These are phyloP conservation scores for Quiscalus mexicanus DNA, from an alignment of 2,113 vertebrate species.

Conservation along the genomic window DNA sequence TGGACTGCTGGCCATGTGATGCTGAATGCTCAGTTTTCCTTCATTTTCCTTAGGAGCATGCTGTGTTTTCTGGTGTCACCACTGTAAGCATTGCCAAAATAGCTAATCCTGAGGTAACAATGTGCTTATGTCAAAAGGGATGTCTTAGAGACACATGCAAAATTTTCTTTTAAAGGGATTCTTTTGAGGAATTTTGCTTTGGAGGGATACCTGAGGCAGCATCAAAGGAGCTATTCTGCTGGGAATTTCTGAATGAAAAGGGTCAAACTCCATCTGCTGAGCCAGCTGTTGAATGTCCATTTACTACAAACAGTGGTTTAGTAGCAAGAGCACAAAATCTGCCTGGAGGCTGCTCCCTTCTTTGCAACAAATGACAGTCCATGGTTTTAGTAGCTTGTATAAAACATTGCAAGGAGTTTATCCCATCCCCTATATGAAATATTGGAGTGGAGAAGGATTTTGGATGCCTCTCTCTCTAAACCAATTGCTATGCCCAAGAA, in stretches of 20 bases:
- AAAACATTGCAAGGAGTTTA: background rate
- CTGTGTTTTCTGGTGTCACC: background rate
- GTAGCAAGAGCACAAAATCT: background rate
- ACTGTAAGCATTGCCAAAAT: rapidly evolving
- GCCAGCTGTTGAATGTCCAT: background rate
- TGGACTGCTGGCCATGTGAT: background rate
- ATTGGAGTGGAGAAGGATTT: background rate
- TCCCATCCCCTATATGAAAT: background rate
- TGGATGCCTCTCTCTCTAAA: background rate
- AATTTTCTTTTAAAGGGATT: background rate
- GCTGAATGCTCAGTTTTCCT: background rate
- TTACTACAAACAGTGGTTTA: background rate
- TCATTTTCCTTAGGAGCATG: background rate
- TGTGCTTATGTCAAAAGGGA: background rate
- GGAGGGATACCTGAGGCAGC: background rate
- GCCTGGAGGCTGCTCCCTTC: background rate
- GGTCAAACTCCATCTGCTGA: background rate
- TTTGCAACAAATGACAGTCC: background rate
- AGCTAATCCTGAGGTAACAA: rapidly evolving
- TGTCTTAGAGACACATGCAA: background rate
- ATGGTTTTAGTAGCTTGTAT: background rate
- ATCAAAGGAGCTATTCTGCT: background rate
- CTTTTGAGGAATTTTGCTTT: background rate
- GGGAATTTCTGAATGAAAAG: background rate
- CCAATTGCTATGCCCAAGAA: slow-evolving; percentile 34